Conservation (phyloP, 53 echinoderm and acorn worm genomes). For the Echinarachnius parma region DNA sequence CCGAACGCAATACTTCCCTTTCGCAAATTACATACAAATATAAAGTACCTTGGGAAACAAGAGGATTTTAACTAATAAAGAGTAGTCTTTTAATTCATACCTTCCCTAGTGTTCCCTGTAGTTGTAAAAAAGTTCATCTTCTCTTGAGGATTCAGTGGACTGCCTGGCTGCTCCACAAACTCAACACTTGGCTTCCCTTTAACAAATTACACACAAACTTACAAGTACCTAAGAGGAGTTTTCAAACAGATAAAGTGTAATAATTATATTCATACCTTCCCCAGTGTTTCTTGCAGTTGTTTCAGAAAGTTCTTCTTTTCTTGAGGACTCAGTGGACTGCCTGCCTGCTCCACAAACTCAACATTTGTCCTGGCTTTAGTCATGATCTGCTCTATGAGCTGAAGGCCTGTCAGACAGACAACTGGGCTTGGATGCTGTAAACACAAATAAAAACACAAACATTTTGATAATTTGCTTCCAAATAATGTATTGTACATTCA, state of each 20-base stretch:
- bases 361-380: conserved; percentile 32
- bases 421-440: conserved; percentile 44
- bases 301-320: conserved; percentile 13
- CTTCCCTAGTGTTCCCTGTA: conserved; percentile 18
- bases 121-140: conserved; percentile 6
- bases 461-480: too few species aligned
- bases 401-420: conserved; percentile 32
- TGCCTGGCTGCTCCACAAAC: too few species aligned
- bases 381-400: conserved; percentile 47
- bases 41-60: too few species aligned
- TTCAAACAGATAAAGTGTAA: too few species aligned
- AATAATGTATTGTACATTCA: too few species aligned
- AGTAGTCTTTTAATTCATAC: not conserved
- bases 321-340: not conserved
- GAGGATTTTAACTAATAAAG: too few species aligned
- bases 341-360: not conserved
- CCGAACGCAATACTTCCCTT: too few species aligned
- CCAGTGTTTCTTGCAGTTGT: conserved; percentile 18
- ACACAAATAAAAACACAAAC: not conserved
- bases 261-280: conserved; percentile 7
- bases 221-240: too few species aligned
- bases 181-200: too few species aligned
- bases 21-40: too few species aligned
- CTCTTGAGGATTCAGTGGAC: not conserved
- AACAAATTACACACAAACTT: too few species aligned